Base-by-base conservation (phyloP, 1,140 invertebrate species). In the Rhopalosiphum padi region DNA sequence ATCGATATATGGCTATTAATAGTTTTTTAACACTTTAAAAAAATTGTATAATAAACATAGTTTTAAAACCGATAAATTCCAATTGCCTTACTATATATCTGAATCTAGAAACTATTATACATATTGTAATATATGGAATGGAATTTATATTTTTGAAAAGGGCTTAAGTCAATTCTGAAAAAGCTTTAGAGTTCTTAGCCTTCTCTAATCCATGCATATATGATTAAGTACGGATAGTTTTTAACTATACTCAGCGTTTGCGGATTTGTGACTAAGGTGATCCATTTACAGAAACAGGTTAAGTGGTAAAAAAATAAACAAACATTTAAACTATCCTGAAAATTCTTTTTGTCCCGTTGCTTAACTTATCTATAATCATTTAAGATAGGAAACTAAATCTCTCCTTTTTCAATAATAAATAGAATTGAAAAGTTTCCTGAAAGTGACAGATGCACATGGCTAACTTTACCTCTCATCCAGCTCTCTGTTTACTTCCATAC, bases 351-450 rank as follows among this genome's bases (percentile, higher is more conserved):
- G 2, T 7, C 2, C 6, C 77, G 21, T 37, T 41, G 4, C 11
- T 37, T 30, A 86, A 23, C 83, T 46, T 86, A 86, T 48, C 46
- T 51, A 51, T 88, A 88, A 48, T 88, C 30, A 77, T 77, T 68
- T 68, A n/a, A 77, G 18, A 77, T 77, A 77, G 30, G 15, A 18
- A 68, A 18, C 41, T 48, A 88, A 88, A 53, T 88, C 8, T 41
- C 22, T 88, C 21, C 46, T 35, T 21, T 88, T 88, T 88, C 8
- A 18, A 35, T 23, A 88, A 48, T 51, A 88, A 51, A 51, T 51
- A n/a, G 15, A 51, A 88, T 88, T 48, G n/a, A 51, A 88, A 53
- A 88, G 48, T 88, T 88, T 37, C 21, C n/a, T 88, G 87, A 48
- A 88, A 88, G 48, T 35, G 87, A 88, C 87, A 51, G n/a, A 88